These are phyloP conservation scores for Urocynchramus pylzowi DNA, from an alignment of 2,113 vertebrate species.

Conservation along the genomic window DNA sequence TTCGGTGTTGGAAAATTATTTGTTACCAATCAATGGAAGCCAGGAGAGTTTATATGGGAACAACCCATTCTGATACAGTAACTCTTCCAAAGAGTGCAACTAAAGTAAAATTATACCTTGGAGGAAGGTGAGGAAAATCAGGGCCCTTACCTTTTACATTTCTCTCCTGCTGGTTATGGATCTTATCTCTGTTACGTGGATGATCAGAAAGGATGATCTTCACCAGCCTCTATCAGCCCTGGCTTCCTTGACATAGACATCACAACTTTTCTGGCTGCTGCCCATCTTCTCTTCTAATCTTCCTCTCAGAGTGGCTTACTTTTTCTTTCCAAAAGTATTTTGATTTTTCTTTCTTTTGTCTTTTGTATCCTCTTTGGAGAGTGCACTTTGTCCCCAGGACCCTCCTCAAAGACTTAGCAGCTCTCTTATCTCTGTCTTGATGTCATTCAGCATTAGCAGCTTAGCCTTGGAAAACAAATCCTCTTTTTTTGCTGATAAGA, in stretches of 20 bases:
- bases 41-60: neutral
- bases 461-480: constrained; percentile 7
- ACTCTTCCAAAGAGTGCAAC: neutral
- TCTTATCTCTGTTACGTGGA: neutral
- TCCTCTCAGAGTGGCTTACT: neutral
- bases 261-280: neutral
- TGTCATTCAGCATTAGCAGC: constrained; percentile 27
- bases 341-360: neutral
- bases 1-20: neutral
- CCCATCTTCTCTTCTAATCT: neutral
- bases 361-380: neutral
- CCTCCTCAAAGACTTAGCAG: neutral
- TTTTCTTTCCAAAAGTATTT: neutral
- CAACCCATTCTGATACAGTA: neutral
- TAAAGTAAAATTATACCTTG: neutral
- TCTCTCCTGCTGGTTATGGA: neutral
- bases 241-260: neutral
- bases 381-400: neutral
- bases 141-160: neutral
- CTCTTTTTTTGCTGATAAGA: neutral
- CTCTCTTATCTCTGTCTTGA: constrained; percentile 18
- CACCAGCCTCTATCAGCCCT: neutral
- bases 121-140: neutral
- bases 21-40: neutral
- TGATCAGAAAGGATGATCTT: constrained; percentile 3